Percentiles rank a stretch among this genome's conserved stretches.
Evolutionary conservation across 1,140 invertebrate genomes (phyloP).

Genomic region (Asbolus verrucosus): DNA sequence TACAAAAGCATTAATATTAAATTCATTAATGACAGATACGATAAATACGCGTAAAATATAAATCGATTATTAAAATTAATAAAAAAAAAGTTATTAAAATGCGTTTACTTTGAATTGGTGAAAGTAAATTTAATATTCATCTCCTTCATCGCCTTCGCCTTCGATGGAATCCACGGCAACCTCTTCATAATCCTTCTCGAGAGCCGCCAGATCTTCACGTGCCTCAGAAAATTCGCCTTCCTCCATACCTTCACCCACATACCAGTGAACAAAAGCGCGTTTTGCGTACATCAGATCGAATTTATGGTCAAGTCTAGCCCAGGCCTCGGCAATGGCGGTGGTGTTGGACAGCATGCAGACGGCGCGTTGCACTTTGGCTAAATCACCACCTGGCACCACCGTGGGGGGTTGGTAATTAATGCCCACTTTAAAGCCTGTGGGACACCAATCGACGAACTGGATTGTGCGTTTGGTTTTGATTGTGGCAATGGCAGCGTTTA

Average conservation of each 20-base stretch:
- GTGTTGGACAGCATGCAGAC: slow-evolving; percentile 91
- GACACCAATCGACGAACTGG: slow-evolving; percentile 79
- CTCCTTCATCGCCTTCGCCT: slow-evolving; percentile 77
- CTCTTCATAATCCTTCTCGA: slow-evolving; percentile 89
- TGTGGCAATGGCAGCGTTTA: slow-evolving; percentile 83
- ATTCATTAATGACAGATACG: slow-evolving; percentile 46
- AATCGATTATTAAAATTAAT: slow-evolving; percentile 31
- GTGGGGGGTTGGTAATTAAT: slow-evolving; percentile 81
- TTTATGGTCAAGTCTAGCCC: slow-evolving; percentile 84
- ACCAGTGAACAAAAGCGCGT: slow-evolving; percentile 89
- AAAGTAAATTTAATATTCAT: slow-evolving; percentile 78
- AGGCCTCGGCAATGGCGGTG: slow-evolving; percentile 88
- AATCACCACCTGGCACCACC: slow-evolving; percentile 77
- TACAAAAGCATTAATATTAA: slow-evolving; percentile 50
- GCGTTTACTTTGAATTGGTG: no score
- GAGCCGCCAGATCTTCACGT: slow-evolving; percentile 85
- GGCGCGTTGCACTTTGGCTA: slow-evolving; percentile 86
- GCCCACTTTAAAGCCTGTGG: slow-evolving; percentile 79
- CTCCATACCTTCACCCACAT: slow-evolving; percentile 89
- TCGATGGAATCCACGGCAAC: slow-evolving; percentile 78
- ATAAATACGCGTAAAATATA: slow-evolving; percentile 54
- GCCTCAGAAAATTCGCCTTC: slow-evolving; percentile 89
- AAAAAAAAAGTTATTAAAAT: no score
- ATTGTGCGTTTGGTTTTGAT: slow-evolving; percentile 83
- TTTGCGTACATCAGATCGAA: slow-evolving; percentile 89